Conservation (phyloP, 2,888 invertebrate species). For the Drosophila pseudotalamancana region DNA sequence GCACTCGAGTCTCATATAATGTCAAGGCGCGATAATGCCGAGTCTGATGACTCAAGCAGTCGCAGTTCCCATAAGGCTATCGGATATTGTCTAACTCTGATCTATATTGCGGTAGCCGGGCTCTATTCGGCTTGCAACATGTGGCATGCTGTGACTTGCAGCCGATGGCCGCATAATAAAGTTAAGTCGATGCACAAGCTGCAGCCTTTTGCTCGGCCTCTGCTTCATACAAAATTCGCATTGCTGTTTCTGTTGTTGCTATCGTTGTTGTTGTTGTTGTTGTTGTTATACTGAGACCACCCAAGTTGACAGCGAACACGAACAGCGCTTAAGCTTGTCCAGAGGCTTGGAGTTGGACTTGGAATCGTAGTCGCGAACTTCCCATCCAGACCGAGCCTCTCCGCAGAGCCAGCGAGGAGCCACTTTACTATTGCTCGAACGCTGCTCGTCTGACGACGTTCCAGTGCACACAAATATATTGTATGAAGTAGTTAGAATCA, state of each 20-base stretch:
- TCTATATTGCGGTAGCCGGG: constrained; percentile 48
- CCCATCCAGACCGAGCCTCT: no score
- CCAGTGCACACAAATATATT: constrained; percentile 71
- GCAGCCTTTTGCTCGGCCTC: constrained; percentile 28
- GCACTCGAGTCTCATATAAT: constrained; percentile 63
- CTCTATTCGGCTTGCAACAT: constrained; percentile 3
- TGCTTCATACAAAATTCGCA: constrained; percentile 25
- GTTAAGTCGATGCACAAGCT: constrained; percentile 57
- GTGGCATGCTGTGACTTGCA: constrained; percentile 3
- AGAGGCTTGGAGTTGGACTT: constrained; percentile 17
- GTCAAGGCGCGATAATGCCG: constrained; percentile 65
- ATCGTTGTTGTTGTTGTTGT: constrained; percentile 33
- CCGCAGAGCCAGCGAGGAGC: constrained; percentile 40
- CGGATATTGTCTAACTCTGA: constrained; percentile 70
- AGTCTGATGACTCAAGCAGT: constrained; percentile 65
- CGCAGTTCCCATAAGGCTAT: constrained; percentile 54
- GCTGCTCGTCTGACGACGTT: constrained; percentile 31
- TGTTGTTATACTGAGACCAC: constrained; percentile 70
- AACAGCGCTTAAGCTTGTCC: constrained; percentile 79
- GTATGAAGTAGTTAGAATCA: constrained; percentile 79
- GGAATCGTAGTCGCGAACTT: not conserved
- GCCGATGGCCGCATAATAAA: constrained; percentile 55
- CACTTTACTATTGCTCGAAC: constrained; percentile 68
- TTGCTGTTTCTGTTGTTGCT: constrained; percentile 20
- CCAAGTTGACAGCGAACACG: constrained; percentile 83